These are phyloP conservation scores for Etheostoma cragini DNA, from an alignment of 2,113 vertebrate genomes.

Conservation along the genomic window DNA sequence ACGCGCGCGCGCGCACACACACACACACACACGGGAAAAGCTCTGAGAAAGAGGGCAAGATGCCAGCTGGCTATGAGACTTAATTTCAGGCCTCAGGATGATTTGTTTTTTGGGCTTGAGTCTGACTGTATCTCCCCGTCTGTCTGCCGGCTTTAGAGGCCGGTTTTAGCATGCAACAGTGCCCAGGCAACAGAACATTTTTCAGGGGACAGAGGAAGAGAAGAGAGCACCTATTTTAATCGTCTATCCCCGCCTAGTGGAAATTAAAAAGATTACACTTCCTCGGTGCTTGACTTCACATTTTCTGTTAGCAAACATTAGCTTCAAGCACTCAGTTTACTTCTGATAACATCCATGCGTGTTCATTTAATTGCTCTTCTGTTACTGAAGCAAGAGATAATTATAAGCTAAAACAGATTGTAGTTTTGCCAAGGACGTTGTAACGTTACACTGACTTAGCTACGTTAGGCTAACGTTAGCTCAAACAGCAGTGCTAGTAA, in stretches of 20 bases:
- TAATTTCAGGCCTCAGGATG: slow-evolving; percentile 78
- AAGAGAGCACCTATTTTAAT: neutral
- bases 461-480: slow-evolving; percentile 16
- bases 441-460: neutral
- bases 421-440: neutral
- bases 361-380: too few relatives aligned
- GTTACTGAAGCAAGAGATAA: fast-evolving
- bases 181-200: neutral
- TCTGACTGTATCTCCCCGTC: slow-evolving; percentile 72
- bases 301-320: slow-evolving; percentile 24
- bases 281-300: neutral
- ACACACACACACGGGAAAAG: slow-evolving; percentile 64
- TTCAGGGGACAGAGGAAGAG: neutral
- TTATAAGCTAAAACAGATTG: neutral
- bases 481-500: neutral
- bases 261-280: neutral
- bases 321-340: neutral
- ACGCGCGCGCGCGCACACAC: too few relatives aligned
- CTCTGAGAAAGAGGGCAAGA: slow-evolving; percentile 66
- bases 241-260: slow-evolving; percentile 72
- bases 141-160: slow-evolving; percentile 60
- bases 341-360: neutral
- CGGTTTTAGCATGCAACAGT: slow-evolving; percentile 53
- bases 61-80: slow-evolving; percentile 80
- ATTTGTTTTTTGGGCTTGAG: slow-evolving; percentile 72